Base-by-base conservation (phyloP, 2,888 invertebrate genomes). In the Apotomis turbidana region DNA sequence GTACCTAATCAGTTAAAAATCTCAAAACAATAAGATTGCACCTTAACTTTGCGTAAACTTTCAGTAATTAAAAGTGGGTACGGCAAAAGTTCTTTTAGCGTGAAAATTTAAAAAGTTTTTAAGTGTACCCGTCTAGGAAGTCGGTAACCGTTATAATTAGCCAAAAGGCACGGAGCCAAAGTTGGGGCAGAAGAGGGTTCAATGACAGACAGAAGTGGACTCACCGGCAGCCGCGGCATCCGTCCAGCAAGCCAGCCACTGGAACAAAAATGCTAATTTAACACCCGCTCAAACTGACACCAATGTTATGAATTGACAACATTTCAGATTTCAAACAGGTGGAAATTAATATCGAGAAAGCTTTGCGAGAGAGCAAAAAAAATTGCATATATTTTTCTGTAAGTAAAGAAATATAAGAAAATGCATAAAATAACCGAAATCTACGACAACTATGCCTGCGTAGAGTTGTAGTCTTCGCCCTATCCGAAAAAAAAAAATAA, bases 121-220 rank as follows among this genome's bases (percentile, higher is more conserved):
- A 5, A 6, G 41, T 41, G 41, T 70, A 57, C 67, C 71, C 58
- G 63, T 38, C 51, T 52, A 70, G 68, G 72, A 67, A 72, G 68
- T 70, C 62, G 57, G 62, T 68, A 74, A 57, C 70, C 57, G 74
- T 67, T 76, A 79, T 85, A 86, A 86, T 86, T 85, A 86, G 81
- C 77, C 74, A 77, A 74, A 77, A 78, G 85, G 86, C 85, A 84
- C 78, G 62, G 80, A 81, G 84, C 85, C 84, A 86, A 84, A 81
- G 78, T 80, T 77, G 78, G 77, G 74, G 77, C 77, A 73, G 80
- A 77, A 79, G 78, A 82, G 79, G 76, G 80, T 78, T 78, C 75
- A 79, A 68, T 71, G 66, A 78, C 77, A 79, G 79, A 80, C 80
- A 81, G 78, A 80, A 83, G 81, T 77, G 80, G 80, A 76, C 83